Evolutionary conservation across 2,888 invertebrate species (phyloP).

Genomic region (Mamestra brassicae): DNA sequence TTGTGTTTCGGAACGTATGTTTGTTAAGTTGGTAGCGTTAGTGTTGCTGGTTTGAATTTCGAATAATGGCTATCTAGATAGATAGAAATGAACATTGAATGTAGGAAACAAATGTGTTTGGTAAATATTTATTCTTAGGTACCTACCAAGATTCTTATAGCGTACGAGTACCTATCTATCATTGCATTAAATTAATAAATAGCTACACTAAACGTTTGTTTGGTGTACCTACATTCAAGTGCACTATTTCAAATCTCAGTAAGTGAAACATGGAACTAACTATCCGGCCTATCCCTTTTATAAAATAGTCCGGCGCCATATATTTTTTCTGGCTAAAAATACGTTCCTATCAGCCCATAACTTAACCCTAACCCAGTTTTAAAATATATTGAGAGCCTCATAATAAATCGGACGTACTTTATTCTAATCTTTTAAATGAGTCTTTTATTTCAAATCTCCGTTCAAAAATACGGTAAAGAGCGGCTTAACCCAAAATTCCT

Average conservation of each 20-base stretch:
- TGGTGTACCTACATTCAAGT: too few relatives aligned
- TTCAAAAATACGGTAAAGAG: conserved; percentile 59
- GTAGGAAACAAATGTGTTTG: not conserved
- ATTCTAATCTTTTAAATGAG: conserved; percentile 76
- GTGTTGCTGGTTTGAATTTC: conserved; percentile 34
- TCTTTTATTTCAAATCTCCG: conserved; percentile 72
- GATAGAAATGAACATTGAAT: conserved; percentile 19
- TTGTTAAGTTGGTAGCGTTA: conserved; percentile 52
- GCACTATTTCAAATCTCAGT: not conserved
- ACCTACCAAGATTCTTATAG: not conserved
- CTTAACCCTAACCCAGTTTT: conserved; percentile 67
- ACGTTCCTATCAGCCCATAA: conserved; percentile 54
- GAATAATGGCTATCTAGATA: conserved; percentile 23
- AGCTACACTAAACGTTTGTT: too few relatives aligned
- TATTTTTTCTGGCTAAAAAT: not conserved
- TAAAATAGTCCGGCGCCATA: not conserved
- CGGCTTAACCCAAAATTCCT: conserved; percentile 68
- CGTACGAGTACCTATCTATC: too few relatives aligned
- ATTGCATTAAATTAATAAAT: not conserved
- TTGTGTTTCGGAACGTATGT: conserved; percentile 48
- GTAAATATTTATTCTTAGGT: not conserved
- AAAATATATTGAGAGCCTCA: conserved; percentile 69
- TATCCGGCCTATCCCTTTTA: not conserved
- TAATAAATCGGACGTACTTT: conserved; percentile 74
- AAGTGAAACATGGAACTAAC: not conserved